These are phyloP conservation scores for Actinia equina DNA, from an alignment of 64 coral and sea anemone genomes.

Conservation along the genomic window DNA sequence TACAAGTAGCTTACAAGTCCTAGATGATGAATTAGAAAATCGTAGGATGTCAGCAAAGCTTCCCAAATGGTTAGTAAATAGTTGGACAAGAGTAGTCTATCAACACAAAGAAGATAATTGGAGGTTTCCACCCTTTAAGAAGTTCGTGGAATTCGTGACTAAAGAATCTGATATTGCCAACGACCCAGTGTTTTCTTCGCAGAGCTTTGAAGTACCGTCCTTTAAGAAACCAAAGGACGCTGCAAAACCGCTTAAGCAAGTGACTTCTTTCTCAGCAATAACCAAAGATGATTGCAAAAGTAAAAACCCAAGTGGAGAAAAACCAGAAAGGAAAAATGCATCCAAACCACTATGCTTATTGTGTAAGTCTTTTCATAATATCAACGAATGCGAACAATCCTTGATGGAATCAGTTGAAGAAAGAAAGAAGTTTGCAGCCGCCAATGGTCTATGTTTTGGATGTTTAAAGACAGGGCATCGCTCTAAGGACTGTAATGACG, in stretches of 20 bases:
- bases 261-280: too few relatives aligned
- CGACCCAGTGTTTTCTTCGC: slow-evolving; percentile 13
- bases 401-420: slow-evolving; percentile 25
- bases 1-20: not conserved
- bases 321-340: not conserved
- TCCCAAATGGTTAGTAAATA: not conserved
- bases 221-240: not conserved
- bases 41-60: not conserved
- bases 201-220: not conserved
- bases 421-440: slow-evolving; percentile 53
- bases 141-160: slow-evolving; percentile 35
- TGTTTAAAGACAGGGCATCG: slow-evolving; percentile 52
- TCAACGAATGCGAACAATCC: slow-evolving; percentile 41
- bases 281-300: too few relatives aligned
- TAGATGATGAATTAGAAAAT: slow-evolving; percentile 6
- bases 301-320: too few relatives aligned
- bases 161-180: slow-evolving; percentile 46
- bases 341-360: not conserved
- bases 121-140: slow-evolving; percentile 43
- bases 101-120: slow-evolving; percentile 29
- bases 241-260: not conserved
- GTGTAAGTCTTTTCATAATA: not conserved
- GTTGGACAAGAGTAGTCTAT: slow-evolving; percentile 27
- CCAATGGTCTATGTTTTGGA: slow-evolving; percentile 50
- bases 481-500: slow-evolving; percentile 50